These are phyloP conservation scores for Sebastes melanostomus DNA, from an alignment of 2,797 vertebrate species.

Conservation along the genomic window DNA sequence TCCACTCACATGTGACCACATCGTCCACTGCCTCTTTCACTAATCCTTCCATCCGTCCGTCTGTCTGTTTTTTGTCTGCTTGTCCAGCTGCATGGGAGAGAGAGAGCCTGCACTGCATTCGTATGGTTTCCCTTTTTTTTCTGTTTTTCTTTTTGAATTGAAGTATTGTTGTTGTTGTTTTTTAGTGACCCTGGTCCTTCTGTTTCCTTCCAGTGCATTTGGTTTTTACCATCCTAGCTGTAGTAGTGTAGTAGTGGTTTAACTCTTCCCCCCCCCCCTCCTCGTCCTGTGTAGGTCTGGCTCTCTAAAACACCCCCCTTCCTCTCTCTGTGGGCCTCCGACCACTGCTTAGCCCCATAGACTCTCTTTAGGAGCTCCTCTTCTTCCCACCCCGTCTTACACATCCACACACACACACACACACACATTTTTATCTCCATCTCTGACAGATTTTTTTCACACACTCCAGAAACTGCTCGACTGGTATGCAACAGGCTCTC, in stretches of 20 bases:
- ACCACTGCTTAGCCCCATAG: conserved; percentile 37
- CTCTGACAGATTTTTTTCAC: conserved; percentile 41
- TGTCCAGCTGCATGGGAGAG: conserved; percentile 46
- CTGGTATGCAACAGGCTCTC: conserved; percentile 54
- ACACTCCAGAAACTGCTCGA: conserved; percentile 46
- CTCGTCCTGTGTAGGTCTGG: conserved; percentile 49
- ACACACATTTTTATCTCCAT: conserved; percentile 31
- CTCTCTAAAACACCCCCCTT: conserved; percentile 51
- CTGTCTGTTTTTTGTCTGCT: conserved; percentile 26
- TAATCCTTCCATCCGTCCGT: conserved; percentile 31
- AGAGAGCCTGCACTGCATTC: conserved; percentile 47
- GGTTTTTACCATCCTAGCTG: conserved; percentile 46
- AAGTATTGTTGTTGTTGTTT: conserved; percentile 52
- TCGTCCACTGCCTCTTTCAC: conserved; percentile 17
- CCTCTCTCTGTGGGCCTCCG: conserved; percentile 40
- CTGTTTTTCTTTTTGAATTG: conserved; percentile 17
- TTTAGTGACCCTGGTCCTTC: conserved; percentile 35
- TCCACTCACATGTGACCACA: conserved; percentile 15
- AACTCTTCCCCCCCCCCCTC: conserved; percentile 4
- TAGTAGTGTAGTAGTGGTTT: conserved; percentile 48
- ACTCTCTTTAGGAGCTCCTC: conserved; percentile 49
- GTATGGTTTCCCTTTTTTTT: conserved; percentile 23
- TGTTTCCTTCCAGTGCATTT: conserved; percentile 54
- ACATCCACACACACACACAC: conserved; percentile 11
- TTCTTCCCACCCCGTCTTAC: conserved; percentile 35